A percentile compares a stretch with the other conserved stretches of the same genome.
phyloP scores from a whole-genome alignment of 1,140 invertebrate genomes.

The Rhizoglyphus robini region DNA sequence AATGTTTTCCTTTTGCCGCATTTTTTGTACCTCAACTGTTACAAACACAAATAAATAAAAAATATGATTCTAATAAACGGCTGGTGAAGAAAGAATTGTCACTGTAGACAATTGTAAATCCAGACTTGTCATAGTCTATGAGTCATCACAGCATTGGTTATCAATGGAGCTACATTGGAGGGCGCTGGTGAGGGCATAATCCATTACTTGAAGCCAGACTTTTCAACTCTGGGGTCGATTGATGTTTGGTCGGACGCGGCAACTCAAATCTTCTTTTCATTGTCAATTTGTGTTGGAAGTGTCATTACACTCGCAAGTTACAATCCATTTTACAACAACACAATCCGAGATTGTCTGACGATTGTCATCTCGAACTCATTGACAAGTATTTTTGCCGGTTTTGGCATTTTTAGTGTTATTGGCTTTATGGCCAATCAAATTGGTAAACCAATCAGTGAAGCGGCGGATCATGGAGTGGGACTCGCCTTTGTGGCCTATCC shows the following conservation, averaged over 20 bases:
- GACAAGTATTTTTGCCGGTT: conserved; percentile 34
- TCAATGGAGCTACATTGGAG: conserved; percentile 30
- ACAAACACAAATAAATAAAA: too few relatives aligned
- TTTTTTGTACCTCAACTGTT: too few relatives aligned
- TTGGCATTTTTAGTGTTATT: conserved; percentile 34
- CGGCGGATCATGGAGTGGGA: conserved; percentile 27
- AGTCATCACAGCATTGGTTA: conserved; percentile 30
- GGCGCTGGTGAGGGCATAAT: conserved; percentile 31
- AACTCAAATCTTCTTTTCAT: conserved; percentile 49
- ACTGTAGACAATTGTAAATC: too few relatives aligned
- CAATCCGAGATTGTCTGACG: conserved; percentile 36
- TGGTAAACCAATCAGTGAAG: conserved; percentile 28
- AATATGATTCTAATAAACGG: too few relatives aligned
- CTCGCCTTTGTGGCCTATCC: conserved; percentile 12
- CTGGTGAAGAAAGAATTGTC: too few relatives aligned
- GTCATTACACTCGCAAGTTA: conserved; percentile 54
- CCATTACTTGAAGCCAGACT: conserved; percentile 36
- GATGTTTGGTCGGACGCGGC: conserved; percentile 16
- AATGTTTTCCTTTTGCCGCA: too few relatives aligned
- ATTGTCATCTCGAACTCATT: conserved; percentile 32
- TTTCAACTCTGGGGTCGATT: conserved; percentile 24
- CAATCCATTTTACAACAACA: conserved; percentile 1
- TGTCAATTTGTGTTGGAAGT: conserved; percentile 69
- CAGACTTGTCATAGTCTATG: too few relatives aligned
- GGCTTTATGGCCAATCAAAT: conserved; percentile 36